Evolutionary conservation across 1,140 invertebrate genomes (phyloP).

Genomic region (Brachionus angularis): DNA sequence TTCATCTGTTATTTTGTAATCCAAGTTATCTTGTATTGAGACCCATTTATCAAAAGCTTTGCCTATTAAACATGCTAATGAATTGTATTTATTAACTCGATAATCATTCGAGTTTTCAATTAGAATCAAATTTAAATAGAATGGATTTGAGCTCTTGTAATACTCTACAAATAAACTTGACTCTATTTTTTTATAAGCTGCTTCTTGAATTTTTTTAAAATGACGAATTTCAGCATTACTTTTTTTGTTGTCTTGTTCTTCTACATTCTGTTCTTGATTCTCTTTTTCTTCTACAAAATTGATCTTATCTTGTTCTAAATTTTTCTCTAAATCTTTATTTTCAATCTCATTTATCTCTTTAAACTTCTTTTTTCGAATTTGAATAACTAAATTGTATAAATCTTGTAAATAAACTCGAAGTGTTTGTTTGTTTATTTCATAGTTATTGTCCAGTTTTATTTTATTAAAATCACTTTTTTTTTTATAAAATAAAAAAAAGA

Average conservation of each 20-base stretch:
- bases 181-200: constrained; percentile 28
- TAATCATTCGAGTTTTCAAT: constrained; percentile 48
- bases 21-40: not conserved
- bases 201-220: constrained; percentile 38
- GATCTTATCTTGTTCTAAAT: too few relatives aligned
- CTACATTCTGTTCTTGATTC: not conserved
- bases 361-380: too few relatives aligned
- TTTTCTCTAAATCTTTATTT: constrained; percentile 15
- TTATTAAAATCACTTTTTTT: constrained; percentile 9
- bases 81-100: constrained; percentile 48
- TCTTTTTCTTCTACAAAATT: not conserved
- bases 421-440: constrained; percentile 29
- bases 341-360: too few relatives aligned
- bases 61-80: constrained; percentile 48
- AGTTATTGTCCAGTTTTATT: not conserved
- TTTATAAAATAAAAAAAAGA: not conserved
- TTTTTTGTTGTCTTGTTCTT: not conserved
- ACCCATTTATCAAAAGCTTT: constrained; percentile 51
- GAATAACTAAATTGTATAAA: constrained; percentile 21
- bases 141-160: constrained; percentile 47
- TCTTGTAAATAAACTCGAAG: constrained; percentile 19
- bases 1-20: constrained; percentile 45
- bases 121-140: constrained; percentile 46
- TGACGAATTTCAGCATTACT: not conserved
- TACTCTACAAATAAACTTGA: constrained; percentile 29